Evolutionary conservation across 2,113 vertebrate genomes (phyloP).

Genomic region (Diglossa brunneiventris): DNA sequence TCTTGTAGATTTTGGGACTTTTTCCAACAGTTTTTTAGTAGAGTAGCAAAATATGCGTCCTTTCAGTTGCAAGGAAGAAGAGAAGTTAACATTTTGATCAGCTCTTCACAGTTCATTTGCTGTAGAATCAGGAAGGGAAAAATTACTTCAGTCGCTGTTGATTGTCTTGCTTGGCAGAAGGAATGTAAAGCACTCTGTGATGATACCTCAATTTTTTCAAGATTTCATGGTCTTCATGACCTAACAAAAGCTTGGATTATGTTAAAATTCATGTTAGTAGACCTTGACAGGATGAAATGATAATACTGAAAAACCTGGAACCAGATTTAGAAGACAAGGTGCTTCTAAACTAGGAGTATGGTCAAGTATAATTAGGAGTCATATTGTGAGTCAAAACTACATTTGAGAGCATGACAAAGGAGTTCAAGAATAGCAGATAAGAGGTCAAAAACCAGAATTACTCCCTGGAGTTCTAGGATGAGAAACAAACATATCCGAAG

Average conservation of each 20-base stretch:
- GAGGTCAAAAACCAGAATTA: not conserved
- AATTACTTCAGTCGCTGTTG: not conserved
- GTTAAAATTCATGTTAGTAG: not conserved
- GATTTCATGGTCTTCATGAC: not conserved
- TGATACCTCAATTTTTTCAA: not conserved
- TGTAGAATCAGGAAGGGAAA: not conserved
- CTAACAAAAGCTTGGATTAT: not conserved
- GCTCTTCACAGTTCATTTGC: not conserved
- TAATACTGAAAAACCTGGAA: not conserved
- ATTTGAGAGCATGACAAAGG: not conserved
- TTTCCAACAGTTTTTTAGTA: not conserved
- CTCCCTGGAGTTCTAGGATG: not conserved
- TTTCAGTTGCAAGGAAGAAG: not conserved
- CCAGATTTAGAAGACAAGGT: not conserved
- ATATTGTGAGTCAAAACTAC: not conserved
- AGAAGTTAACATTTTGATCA: not conserved
- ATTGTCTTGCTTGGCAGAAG: not conserved
- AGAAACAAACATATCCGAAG: not conserved
- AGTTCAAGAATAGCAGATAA: not conserved
- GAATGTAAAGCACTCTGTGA: not conserved
- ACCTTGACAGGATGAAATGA: not conserved
- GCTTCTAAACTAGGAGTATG: not conserved
- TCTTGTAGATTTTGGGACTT: not conserved
- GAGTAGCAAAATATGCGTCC: not conserved
- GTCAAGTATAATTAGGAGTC: not conserved